Evolutionary conservation across 2,797 vertebrate species (phyloP).

Genomic region (Oreortyx pictus): DNA sequence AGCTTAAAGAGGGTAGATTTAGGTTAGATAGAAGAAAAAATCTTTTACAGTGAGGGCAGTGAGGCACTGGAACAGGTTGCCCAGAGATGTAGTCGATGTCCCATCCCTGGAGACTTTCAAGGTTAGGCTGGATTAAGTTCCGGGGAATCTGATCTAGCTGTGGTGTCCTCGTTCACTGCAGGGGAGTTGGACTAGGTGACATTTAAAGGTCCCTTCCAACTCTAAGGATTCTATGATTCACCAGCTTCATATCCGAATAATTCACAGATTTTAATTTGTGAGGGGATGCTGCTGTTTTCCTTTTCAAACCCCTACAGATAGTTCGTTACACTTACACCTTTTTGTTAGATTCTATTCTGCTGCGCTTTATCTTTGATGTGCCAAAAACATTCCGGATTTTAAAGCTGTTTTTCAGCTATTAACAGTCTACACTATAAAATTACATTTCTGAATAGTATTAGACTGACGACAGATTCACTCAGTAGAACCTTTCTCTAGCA

Average conservation of each 20-base stretch:
- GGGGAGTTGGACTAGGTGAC: too few species aligned
- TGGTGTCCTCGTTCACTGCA: too few species aligned
- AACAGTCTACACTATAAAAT: neutral
- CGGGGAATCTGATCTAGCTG: too few species aligned
- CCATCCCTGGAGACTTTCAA: too few species aligned
- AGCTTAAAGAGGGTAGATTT: too few species aligned
- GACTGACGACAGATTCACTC: neutral
- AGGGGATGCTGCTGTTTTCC: neutral
- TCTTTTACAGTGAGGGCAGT: too few species aligned
- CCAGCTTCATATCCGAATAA: neutral
- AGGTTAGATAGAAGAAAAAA: too few species aligned
- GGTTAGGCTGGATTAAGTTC: too few species aligned
- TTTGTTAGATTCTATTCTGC: neutral
- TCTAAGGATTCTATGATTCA: too few species aligned
- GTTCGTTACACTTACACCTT: neutral
- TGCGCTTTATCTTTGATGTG: neutral
- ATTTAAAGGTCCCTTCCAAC: too few species aligned
- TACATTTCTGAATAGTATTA: neutral
- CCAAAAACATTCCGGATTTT: neutral
- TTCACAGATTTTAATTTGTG: neutral
- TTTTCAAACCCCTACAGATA: fast-evolving
- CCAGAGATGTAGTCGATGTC: too few species aligned
- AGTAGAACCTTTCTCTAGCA: neutral
- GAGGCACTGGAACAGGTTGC: too few species aligned
- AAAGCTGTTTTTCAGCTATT: neutral